Conservation (phyloP, 2,797 vertebrate genomes). For the Argyrosomus regius region DNA sequence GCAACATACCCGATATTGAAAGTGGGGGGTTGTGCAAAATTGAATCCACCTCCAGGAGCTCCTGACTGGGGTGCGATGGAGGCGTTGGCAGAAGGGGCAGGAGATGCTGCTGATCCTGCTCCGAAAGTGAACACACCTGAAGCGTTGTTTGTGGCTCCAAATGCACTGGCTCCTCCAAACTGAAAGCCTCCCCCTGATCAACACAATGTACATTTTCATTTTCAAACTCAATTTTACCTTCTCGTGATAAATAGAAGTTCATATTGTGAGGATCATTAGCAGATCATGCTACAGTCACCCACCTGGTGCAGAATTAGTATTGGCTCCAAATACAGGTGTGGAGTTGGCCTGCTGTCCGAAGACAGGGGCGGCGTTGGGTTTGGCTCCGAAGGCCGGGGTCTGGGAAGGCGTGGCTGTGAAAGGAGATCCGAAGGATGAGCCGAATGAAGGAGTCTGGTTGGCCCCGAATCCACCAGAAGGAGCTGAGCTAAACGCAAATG, state of each 20-base stretch:
- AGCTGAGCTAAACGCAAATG: conserved; percentile 89
- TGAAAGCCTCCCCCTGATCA: conserved; percentile 88
- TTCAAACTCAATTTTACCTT: not conserved
- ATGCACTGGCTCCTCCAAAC: conserved; percentile 89
- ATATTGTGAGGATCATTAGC: not conserved
- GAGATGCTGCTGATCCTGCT: conserved; percentile 74
- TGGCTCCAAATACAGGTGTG: conserved; percentile 88
- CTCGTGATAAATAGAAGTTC: not conserved
- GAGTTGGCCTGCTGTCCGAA: conserved; percentile 91
- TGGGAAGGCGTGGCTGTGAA: conserved; percentile 87
- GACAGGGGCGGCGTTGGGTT: conserved; percentile 84
- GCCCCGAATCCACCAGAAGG: conserved; percentile 86
- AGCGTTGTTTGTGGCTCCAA: conserved; percentile 86
- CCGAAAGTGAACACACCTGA: conserved; percentile 92
- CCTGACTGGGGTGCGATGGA: conserved; percentile 82
- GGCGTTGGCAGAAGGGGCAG: conserved; percentile 83
- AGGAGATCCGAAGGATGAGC: conserved; percentile 90
- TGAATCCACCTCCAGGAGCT: conserved; percentile 82
- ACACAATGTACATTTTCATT: not conserved
- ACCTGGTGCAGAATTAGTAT: conserved; percentile 79
- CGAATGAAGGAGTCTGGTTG: conserved; percentile 88
- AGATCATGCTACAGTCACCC: conserved; percentile 2
- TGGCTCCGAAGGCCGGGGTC: conserved; percentile 89
- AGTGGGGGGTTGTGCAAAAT: conserved; percentile 82
- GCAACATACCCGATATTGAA: conserved; percentile 92